Conservation (phyloP, 1,140 invertebrate species). For the Drosophila gunungcola region DNA sequence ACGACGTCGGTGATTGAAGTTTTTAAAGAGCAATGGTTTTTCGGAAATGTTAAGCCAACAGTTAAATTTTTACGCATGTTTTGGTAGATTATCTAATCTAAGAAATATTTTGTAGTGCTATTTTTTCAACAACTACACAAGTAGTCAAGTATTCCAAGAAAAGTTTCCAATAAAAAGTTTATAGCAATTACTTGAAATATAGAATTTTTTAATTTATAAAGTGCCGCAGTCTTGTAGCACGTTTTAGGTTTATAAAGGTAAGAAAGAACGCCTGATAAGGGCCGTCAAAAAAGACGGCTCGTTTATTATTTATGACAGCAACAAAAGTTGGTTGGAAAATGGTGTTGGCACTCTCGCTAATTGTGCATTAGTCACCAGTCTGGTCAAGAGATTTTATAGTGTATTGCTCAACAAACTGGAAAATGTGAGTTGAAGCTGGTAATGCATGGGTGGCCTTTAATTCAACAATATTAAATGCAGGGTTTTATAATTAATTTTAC, state of each 20-base stretch:
- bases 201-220: background rate
- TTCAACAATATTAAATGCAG: background rate
- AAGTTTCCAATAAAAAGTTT: background rate
- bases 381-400: slow-evolving; percentile 28
- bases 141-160: background rate
- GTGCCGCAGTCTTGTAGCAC: background rate
- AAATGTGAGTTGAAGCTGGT: slow-evolving; percentile 15
- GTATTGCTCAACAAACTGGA: slow-evolving; percentile 42
- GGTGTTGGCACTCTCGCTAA: background rate
- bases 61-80: too few species aligned
- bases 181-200: background rate
- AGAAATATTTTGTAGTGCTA: background rate
- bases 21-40: slow-evolving; percentile 9
- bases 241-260: slow-evolving; percentile 8
- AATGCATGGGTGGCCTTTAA: background rate
- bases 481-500: background rate
- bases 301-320: slow-evolving; percentile 19
- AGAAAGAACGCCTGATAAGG: slow-evolving; percentile 1
- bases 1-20: slow-evolving; percentile 1
- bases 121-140: background rate
- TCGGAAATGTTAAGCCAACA: background rate
- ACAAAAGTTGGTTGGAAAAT: slow-evolving; percentile 4
- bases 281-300: background rate
- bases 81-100: slow-evolving; percentile 11
- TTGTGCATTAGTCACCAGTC: slow-evolving; percentile 27